Evolutionary conservation across 2,113 vertebrate species (phyloP).

Genomic region (Pachyramphus minor): DNA sequence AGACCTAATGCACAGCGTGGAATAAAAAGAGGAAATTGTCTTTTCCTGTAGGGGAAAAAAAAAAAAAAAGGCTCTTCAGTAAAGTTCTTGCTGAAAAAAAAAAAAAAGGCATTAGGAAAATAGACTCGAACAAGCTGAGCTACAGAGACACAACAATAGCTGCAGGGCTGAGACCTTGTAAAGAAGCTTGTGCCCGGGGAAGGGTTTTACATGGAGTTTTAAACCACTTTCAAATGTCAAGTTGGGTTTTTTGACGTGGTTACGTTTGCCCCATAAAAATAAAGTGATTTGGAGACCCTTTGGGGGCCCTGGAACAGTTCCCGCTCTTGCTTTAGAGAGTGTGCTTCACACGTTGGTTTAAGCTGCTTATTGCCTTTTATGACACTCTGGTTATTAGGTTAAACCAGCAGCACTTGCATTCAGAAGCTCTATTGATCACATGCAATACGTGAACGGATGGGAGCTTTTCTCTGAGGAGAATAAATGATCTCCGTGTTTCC

Average conservation of each 20-base stretch:
- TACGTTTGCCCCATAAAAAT: neutral
- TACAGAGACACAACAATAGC: neutral
- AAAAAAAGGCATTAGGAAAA: neutral
- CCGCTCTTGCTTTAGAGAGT: neutral
- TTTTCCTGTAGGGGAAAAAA: neutral
- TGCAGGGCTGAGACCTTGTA: neutral
- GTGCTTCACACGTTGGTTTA: neutral
- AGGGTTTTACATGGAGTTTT: neutral
- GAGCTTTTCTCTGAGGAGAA: constrained; percentile 37
- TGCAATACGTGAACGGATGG: neutral
- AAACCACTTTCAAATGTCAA: constrained; percentile 12
- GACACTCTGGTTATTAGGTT: neutral
- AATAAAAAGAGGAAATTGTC: neutral
- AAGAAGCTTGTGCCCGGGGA: neutral
- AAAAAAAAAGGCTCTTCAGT: neutral
- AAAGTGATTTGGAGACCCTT: neutral
- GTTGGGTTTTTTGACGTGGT: neutral
- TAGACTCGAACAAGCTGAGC: neutral
- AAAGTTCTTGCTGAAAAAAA: neutral
- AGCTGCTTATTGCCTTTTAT: constrained; percentile 12
- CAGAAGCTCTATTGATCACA: constrained; percentile 38
- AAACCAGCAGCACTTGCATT: neutral
- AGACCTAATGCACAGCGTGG: accelerated
- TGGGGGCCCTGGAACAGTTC: neutral
- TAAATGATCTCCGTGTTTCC: constrained; percentile 51